Evolutionary conservation across 2,113 vertebrate species (phyloP), one percentile per base, ranked within the genome.

Genomic region (Phrynocephalus versicolor): DNA sequence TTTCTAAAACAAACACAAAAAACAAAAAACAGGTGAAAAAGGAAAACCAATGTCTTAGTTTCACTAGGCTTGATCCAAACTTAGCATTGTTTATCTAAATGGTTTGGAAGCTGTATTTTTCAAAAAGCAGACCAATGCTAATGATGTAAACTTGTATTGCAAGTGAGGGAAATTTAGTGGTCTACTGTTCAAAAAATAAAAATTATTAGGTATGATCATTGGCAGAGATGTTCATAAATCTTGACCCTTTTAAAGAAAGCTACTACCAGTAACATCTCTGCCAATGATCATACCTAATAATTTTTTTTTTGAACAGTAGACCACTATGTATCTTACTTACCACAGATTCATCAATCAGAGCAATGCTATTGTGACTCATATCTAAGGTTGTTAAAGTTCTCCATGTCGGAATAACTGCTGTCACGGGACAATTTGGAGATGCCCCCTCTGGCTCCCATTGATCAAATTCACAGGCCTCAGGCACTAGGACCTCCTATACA

Each of bases 351-450:
- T 99, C 99, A 35, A 99, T 98, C 94, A 91, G 86, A 51, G 95
- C 91, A 93, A 99, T 98, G 88, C 92, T 89, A 84, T 99, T 99
- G 94, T 97, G 97, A 93, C 98, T 99, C 97, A 99, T 97, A 96
- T 99, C 99, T 86, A 99, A 95, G 1, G 98, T 98, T 27, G 98
- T 99, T 92, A 99, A 94, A 25, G 95, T 96, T 87, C 92, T 97
- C 99, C 99, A 99, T 0, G 95, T 96, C 3, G 98, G 98, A 77
- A 99, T 97, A 84, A 99, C 82, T 0, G 98, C 98, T 0, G 97
- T 98, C 88, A 99, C 97, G 0, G 97, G 96, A 91, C 96, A 96
- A 78, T 89, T 96, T 1, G 96, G 94, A 87, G 95, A 89, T 30
- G 91, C 89, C 73, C 96, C 98, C 93, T 99, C 98, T 16, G 98